Evolutionary conservation across 2,888 invertebrate species (phyloP).

Genomic region (Idaea straminata): DNA sequence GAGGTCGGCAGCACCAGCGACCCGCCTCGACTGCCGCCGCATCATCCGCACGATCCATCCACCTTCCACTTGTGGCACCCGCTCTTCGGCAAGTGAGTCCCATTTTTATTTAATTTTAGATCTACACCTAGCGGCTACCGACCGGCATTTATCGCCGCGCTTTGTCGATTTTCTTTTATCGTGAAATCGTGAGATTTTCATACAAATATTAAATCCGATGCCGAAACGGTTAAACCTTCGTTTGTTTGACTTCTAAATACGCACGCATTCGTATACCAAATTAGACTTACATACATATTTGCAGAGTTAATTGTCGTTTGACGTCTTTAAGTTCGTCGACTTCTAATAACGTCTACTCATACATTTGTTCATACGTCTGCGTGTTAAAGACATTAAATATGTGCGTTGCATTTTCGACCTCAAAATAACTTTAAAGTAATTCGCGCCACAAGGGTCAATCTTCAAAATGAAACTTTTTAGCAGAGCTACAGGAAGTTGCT

Average conservation of each 20-base stretch:
- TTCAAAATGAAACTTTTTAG: too few species aligned
- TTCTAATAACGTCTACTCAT: constrained; percentile 8
- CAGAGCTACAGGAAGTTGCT: too few species aligned
- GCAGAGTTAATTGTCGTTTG: constrained; percentile 8
- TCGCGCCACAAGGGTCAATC: too few species aligned
- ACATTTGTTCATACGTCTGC: neutral
- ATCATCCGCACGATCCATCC: constrained; percentile 73
- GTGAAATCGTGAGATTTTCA: too few species aligned
- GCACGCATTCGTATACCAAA: constrained; percentile 3
- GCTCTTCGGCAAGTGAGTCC: constrained; percentile 90
- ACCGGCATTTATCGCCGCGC: too few species aligned
- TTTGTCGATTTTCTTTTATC: neutral
- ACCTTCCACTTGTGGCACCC: constrained; percentile 91
- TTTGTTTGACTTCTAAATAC: too few species aligned
- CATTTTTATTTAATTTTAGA: constrained; percentile 7
- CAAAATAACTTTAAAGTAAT: too few species aligned
- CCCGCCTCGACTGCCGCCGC: constrained; percentile 56
- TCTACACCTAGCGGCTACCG: neutral
- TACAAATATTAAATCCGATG: too few species aligned
- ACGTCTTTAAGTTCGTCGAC: constrained; percentile 13
- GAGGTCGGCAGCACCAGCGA: constrained; percentile 85
- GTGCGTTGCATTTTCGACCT: too few species aligned
- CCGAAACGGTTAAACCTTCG: too few species aligned
- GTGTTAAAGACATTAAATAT: neutral
- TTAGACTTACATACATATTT: constrained; percentile 7